These are phyloP conservation scores for Sesia bembeciformis DNA, from an alignment of 2,888 invertebrate genomes.

Conservation along the genomic window DNA sequence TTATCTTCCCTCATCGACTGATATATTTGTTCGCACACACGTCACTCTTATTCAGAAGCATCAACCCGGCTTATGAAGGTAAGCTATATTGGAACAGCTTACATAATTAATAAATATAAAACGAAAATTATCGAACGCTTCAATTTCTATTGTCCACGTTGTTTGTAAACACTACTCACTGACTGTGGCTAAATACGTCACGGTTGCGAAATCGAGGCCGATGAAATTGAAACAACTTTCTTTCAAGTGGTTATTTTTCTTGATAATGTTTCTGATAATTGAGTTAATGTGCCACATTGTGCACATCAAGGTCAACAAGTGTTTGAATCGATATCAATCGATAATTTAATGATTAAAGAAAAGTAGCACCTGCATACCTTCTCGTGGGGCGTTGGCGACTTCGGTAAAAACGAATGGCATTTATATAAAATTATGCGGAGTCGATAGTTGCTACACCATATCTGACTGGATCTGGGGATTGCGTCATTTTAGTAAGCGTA, in stretches of 20 bases:
- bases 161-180: constrained; percentile 38
- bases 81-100: no score
- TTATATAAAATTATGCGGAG: no score
- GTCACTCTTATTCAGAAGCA: no score
- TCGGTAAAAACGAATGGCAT: no score
- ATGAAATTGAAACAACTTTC: constrained; percentile 57
- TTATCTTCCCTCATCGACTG: no score
- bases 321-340: not conserved
- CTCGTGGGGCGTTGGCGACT: no score
- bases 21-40: no score
- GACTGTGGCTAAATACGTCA: constrained; percentile 18
- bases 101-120: no score
- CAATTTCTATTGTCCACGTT: constrained; percentile 10
- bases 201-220: constrained; percentile 47
- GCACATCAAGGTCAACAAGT: constrained; percentile 29
- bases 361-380: not conserved
- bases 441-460: constrained; percentile 4
- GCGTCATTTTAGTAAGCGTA: constrained; percentile 23
- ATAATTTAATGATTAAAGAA: not conserved
- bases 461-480: constrained; percentile 29
- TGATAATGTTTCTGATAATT: not conserved
- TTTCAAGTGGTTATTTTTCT: constrained; percentile 27
- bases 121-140: no score
- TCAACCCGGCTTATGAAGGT: no score
- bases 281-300: constrained; percentile 10